Evolutionary conservation across 2,797 vertebrate species (phyloP).

Genomic region (Momotus momota): DNA sequence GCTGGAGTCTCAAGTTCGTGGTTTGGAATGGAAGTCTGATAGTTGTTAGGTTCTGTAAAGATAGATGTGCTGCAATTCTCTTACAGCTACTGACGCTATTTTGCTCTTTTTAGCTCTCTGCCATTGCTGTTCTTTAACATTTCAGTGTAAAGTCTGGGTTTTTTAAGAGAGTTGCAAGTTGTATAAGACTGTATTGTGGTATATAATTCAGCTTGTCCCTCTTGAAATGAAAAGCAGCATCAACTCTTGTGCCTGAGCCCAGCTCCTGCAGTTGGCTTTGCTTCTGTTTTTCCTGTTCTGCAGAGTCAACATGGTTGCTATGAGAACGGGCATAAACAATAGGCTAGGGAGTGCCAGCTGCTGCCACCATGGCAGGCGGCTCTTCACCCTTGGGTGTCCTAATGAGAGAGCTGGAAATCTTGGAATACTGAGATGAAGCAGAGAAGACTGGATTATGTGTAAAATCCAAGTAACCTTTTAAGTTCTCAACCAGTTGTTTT

Average conservation of each 20-base stretch:
- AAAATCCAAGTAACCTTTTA: not conserved
- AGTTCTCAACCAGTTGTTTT: not conserved
- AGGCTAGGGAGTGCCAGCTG: conserved; percentile 17
- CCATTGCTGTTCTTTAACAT: not conserved
- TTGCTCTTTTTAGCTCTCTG: not conserved
- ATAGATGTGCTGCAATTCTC: not conserved
- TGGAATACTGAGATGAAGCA: not conserved
- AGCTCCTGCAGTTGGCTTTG: not conserved
- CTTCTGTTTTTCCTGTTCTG: conserved; percentile 7
- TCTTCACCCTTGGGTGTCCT: not conserved
- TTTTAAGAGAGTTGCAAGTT: not conserved
- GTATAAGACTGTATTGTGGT: not conserved
- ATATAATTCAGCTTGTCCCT: not conserved
- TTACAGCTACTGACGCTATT: rapidly evolving
- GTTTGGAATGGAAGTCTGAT: not conserved
- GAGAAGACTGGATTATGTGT: not conserved
- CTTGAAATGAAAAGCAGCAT: not conserved
- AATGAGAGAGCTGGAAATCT: not conserved
- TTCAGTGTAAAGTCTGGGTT: not conserved
- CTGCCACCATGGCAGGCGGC: not conserved
- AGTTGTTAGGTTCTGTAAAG: not conserved
- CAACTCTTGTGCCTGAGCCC: not conserved
- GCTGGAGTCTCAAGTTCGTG: rapidly evolving
- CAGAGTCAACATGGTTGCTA: conserved; percentile 36
- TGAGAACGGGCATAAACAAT: conserved; percentile 27